Evolutionary conservation across 1,140 invertebrate genomes (phyloP).

Genomic region (Trypoxylus dichotomus): DNA sequence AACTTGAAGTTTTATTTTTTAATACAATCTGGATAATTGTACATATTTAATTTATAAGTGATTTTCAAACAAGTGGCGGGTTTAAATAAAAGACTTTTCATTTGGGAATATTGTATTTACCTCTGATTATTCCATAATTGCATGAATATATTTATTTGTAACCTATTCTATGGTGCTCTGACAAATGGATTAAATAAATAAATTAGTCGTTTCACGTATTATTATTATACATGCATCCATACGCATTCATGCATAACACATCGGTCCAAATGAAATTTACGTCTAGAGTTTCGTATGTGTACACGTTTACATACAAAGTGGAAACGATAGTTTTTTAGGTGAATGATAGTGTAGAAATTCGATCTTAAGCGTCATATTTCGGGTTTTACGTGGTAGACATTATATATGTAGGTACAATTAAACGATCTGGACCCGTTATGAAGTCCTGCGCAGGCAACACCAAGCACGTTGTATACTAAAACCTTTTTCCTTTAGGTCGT

Average conservation of each 20-base stretch:
- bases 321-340: background rate
- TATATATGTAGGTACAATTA: background rate
- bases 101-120: conserved; percentile 1
- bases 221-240: background rate
- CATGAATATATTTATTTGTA: conserved; percentile 7
- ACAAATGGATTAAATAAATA: conserved; percentile 25
- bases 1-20: no score
- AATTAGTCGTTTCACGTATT: background rate
- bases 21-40: no score
- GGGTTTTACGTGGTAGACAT: background rate
- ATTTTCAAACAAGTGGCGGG: no score
- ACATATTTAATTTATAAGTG: no score
- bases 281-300: background rate
- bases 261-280: background rate
- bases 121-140: background rate
- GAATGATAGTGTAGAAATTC: conserved; percentile 2
- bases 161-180: conserved; percentile 5
- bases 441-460: conserved; percentile 58
- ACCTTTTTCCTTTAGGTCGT: conserved; percentile 44
- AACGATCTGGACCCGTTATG: conserved; percentile 39
- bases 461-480: conserved; percentile 57
- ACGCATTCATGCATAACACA: background rate
- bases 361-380: conserved; percentile 21
- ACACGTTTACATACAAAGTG: background rate
- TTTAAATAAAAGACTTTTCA: background rate